These are phyloP conservation scores for Eristalis intricaria DNA, from an alignment of 2,888 invertebrate species.

Conservation along the genomic window DNA sequence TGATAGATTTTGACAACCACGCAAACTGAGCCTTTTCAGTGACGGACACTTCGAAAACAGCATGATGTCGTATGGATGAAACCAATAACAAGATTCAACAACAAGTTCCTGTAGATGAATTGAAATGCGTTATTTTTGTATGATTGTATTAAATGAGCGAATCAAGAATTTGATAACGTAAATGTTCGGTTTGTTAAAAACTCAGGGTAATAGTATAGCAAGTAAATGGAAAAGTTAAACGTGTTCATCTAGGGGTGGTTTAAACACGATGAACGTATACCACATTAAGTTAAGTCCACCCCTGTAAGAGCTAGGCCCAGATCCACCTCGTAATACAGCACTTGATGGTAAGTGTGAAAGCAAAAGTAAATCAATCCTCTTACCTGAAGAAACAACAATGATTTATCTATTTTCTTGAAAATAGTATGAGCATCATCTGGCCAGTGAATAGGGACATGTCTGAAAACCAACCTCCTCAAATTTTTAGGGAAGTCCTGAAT, in stretches of 20 bases:
- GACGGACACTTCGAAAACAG: constrained; percentile 87
- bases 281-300: too few relatives aligned
- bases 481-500: constrained; percentile 85
- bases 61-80: constrained; percentile 87
- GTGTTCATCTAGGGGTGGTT: too few relatives aligned
- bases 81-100: constrained; percentile 88
- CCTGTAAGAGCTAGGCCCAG: too few relatives aligned
- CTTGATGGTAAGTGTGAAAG: not conserved
- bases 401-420: constrained; percentile 79
- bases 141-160: too few relatives aligned
- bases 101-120: constrained; percentile 82
- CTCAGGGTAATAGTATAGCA: too few relatives aligned
- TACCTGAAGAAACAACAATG: constrained; percentile 78
- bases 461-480: constrained; percentile 83
- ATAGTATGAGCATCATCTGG: constrained; percentile 76
- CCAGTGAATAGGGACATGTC: constrained; percentile 77
- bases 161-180: too few relatives aligned
- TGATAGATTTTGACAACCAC: constrained; percentile 85
- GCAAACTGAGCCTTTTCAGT: constrained; percentile 85
- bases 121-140: not conserved
- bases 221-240: too few relatives aligned
- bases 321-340: too few relatives aligned
- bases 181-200: too few relatives aligned
- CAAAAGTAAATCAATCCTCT: not conserved
- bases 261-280: too few relatives aligned